Conservation (phyloP, 2,888 invertebrate genomes). For the Parnassius apollo region DNA sequence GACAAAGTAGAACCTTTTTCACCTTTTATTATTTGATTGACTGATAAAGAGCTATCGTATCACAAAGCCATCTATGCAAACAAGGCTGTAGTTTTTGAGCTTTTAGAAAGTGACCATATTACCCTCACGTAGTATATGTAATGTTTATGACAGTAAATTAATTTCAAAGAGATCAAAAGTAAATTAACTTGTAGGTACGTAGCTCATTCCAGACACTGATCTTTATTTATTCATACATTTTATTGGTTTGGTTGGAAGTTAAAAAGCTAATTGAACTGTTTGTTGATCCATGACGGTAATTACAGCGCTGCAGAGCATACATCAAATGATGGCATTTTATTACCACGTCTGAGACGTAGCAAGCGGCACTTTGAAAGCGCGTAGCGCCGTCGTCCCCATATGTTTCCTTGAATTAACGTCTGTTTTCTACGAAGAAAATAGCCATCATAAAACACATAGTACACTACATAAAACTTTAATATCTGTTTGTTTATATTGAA, state of each 20-base stretch:
- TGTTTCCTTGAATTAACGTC: slow-evolving; percentile 79
- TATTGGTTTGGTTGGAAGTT: slow-evolving; percentile 51
- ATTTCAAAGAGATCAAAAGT: too few relatives aligned
- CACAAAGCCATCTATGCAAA: too few relatives aligned
- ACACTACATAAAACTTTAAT: slow-evolving; percentile 69
- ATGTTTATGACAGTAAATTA: too few relatives aligned
- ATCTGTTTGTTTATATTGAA: slow-evolving; percentile 70
- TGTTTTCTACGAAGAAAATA: slow-evolving; percentile 78
- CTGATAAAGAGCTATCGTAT: too few relatives aligned
- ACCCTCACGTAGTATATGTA: too few relatives aligned
- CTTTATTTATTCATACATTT: slow-evolving; percentile 28
- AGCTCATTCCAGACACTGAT: neutral
- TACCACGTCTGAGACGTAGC: slow-evolving; percentile 33
- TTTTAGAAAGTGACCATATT: too few relatives aligned
- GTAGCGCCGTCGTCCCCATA: slow-evolving; percentile 75
- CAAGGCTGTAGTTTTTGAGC: too few relatives aligned
- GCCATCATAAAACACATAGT: slow-evolving; percentile 72
- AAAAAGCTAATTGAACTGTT: slow-evolving; percentile 65
- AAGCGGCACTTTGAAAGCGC: slow-evolving; percentile 75
- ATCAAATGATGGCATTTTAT: slow-evolving; percentile 73
- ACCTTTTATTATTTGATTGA: too few relatives aligned
- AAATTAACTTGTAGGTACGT: too few relatives aligned
- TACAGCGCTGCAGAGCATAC: slow-evolving; percentile 63
- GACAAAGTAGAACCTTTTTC: too few relatives aligned
- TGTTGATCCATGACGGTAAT: slow-evolving; percentile 66